Base-by-base conservation (phyloP, 2,888 invertebrate genomes). In the Corbicula japonica region DNA sequence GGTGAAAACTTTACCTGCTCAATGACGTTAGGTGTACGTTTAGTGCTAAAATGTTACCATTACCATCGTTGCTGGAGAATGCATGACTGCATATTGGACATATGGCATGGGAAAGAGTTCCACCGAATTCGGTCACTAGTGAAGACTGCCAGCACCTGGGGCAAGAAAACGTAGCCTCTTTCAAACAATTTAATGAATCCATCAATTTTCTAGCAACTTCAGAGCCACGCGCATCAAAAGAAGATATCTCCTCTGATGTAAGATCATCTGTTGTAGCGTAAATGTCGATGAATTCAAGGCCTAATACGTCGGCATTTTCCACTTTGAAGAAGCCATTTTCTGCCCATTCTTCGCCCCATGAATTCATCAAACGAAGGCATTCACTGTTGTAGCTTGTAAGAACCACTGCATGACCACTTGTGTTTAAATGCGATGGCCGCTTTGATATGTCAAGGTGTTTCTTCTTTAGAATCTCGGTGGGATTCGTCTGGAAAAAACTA, bases 311-410 rank as follows among this genome's bases (percentile, higher is more conserved):
- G 2, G 76, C 71, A 60, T 63, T 58, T 28, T 50, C 30, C 15
- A 76, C 66, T 54, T 52, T 71, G 38, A 71, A 76, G 46, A 76
- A 76, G 12, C 76, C 76, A 2, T 32, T 50, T 32, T 71, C 66
- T n/a, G 44, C 76, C 76, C 76, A 76, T 0, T 21, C 38, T 8
- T 44, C 34, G 15, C 71, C 70, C 71, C 60, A 65, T 0, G 76
- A 76, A 30, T 76, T 76, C 76, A 76, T 76, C 1, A 76, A 50
- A 35, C 38, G 26, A n/a, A 76, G 50, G 35, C 70, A 46, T 28
- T 60, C 30, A 28, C 60, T 70, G 48, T 60, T 60, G 23, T 23
- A 70, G 58, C 60, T 70, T 26, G 70, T 41, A 6, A 71, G 30
- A 21, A 76, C 76, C 2, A 70, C 76, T 2, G 70, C 76, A 76